Conservation (phyloP, 2,888 invertebrate genomes). For the Phrixothrix hirtus region DNA sequence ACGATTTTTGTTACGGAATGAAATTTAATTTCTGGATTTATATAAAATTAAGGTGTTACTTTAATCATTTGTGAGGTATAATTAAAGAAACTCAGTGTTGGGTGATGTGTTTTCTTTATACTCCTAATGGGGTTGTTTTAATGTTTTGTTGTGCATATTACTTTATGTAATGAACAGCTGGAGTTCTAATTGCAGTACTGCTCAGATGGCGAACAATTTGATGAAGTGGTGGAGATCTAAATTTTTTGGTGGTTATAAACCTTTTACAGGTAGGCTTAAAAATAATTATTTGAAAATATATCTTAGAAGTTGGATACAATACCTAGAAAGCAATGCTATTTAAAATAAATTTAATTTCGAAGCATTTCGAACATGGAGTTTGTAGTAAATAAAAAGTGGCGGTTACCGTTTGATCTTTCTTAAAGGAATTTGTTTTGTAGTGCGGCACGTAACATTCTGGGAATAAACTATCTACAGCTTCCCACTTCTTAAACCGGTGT, state of each 20-base stretch:
- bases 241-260: constrained; percentile 74
- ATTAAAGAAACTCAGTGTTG: background rate
- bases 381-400: no score
- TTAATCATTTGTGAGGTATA: background rate
- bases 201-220: constrained; percentile 71
- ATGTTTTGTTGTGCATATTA: constrained; percentile 1
- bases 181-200: constrained; percentile 16
- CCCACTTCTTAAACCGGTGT: no score
- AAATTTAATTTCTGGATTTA: no score
- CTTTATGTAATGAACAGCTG: constrained; percentile 22
- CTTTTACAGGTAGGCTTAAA: constrained; percentile 75
- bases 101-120: background rate
- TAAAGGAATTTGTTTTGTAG: no score
- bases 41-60: background rate
- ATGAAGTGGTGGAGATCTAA: constrained; percentile 78
- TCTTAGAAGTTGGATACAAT: no score
- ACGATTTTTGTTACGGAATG: constrained; percentile 7
- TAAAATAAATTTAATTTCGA: no score
- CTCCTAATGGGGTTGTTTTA: background rate
- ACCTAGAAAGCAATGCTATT: no score
- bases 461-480: no score
- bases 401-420: no score
- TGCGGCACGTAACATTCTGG: no score
- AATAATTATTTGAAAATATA: no score
- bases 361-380: no score